Percentiles rank a stretch among this genome's conserved stretches.
These are phyloP conservation scores for Apotomis betuletana DNA, from an alignment of 2,888 invertebrate species.

Conservation along the genomic window DNA sequence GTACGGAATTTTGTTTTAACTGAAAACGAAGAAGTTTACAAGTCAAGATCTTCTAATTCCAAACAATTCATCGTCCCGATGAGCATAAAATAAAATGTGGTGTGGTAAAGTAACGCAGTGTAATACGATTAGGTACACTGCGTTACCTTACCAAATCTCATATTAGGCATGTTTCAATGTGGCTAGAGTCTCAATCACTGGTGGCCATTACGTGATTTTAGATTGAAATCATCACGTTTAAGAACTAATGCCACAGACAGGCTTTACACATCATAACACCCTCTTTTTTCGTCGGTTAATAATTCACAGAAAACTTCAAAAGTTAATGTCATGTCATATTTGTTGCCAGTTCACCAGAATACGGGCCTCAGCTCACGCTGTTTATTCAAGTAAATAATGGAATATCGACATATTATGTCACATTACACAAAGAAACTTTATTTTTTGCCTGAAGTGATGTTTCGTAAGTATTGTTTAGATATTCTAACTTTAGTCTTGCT, in stretches of 20 bases:
- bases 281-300: too few species aligned
- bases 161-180: background rate
- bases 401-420: slow-evolving; percentile 10
- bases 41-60: too few species aligned
- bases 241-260: too few species aligned
- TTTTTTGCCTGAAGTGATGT: background rate
- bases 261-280: too few species aligned
- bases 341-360: slow-evolving; percentile 20
- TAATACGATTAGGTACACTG: too few species aligned
- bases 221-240: too few species aligned
- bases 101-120: too few species aligned
- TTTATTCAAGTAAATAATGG: slow-evolving; percentile 12
- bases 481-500: background rate
- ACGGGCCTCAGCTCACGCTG: slow-evolving; percentile 2
- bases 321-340: slow-evolving; percentile 1
- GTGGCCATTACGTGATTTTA: too few species aligned
- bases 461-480: background rate
- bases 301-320: background rate
- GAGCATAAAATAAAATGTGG: too few species aligned
- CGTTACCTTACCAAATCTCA: background rate
- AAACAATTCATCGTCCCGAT: too few species aligned
- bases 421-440: background rate
- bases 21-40: too few species aligned
- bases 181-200: too few species aligned
- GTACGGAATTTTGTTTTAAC: background rate